Percentiles rank a stretch among this genome's conserved stretches.
Conservation (phyloP, 2,113 vertebrate genomes). For the Indri indri region DNA sequence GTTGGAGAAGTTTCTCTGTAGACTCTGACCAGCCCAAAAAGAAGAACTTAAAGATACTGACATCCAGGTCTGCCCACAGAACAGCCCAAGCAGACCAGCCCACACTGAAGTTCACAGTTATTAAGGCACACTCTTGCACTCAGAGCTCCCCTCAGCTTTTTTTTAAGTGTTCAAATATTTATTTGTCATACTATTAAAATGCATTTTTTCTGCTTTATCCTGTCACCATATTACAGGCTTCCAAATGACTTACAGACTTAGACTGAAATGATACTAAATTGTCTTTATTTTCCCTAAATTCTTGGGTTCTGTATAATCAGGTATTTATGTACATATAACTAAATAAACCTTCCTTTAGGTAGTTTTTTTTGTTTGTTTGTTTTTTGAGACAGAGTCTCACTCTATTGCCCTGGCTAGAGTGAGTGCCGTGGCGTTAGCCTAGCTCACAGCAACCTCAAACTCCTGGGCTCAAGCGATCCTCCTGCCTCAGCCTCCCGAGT, state of each 20-base stretch:
- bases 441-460: too few species aligned
- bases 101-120: not conserved
- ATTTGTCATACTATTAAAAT: not conserved
- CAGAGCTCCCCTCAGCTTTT: not conserved
- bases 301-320: slow-evolving; percentile 4
- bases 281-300: slow-evolving; percentile 34
- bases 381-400: too few species aligned
- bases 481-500: too few species aligned
- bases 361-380: not conserved
- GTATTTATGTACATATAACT: slow-evolving; percentile 4
- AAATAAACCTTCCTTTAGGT: not conserved
- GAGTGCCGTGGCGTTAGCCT: too few species aligned
- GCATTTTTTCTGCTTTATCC: not conserved
- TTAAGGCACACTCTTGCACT: not conserved
- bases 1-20: not conserved
- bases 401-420: too few species aligned
- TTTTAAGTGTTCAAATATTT: not conserved
- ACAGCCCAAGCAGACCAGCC: too few species aligned
- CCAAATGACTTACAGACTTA: not conserved
- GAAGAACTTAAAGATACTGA: not conserved
- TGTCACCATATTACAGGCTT: not conserved
- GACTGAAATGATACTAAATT: not conserved
- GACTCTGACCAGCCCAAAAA: not conserved
- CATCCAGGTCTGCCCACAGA: not conserved
- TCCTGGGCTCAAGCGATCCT: too few species aligned